Conservation (phyloP, 2,797 vertebrate species). For the Trachops cirrhosus region DNA sequence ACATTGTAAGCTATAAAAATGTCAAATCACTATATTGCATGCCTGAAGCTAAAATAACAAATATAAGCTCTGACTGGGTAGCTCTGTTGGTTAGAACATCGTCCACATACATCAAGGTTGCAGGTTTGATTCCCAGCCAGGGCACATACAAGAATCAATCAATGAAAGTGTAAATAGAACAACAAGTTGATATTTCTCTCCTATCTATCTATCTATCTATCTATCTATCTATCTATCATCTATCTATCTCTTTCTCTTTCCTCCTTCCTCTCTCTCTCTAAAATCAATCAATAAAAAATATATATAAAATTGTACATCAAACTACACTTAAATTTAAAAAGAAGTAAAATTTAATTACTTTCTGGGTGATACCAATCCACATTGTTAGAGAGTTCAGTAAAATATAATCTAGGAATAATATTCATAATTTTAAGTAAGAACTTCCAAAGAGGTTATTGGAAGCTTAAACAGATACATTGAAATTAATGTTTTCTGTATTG, state of each 20-base stretch:
- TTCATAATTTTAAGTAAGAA: conserved; percentile 5
- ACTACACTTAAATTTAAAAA: neutral
- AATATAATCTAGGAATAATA: conserved; percentile 4
- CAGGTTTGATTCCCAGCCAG: too few relatives aligned
- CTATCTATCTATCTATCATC: too few relatives aligned
- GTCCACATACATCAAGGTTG: too few relatives aligned
- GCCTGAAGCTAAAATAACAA: neutral
- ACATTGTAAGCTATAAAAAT: neutral
- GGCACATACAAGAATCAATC: too few relatives aligned
- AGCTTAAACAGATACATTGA: neutral
- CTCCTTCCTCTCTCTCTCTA: too few relatives aligned
- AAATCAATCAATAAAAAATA: too few relatives aligned
- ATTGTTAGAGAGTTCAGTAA: neutral
- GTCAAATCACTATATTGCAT: neutral
- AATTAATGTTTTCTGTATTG: neutral
- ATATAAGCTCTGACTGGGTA: neutral
- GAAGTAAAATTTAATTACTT: conserved; percentile 22
- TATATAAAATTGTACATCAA: neutral
- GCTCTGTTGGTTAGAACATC: too few relatives aligned
- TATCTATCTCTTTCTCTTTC: too few relatives aligned
- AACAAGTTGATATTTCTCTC: too few relatives aligned
- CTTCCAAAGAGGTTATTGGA: neutral
- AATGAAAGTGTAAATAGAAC: too few relatives aligned
- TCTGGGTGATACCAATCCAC: neutral
- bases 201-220: too few relatives aligned